Percentiles rank a stretch among this genome's conserved stretches.
Conservation (phyloP, 2,888 invertebrate species). For the Tiliacea aurago region DNA sequence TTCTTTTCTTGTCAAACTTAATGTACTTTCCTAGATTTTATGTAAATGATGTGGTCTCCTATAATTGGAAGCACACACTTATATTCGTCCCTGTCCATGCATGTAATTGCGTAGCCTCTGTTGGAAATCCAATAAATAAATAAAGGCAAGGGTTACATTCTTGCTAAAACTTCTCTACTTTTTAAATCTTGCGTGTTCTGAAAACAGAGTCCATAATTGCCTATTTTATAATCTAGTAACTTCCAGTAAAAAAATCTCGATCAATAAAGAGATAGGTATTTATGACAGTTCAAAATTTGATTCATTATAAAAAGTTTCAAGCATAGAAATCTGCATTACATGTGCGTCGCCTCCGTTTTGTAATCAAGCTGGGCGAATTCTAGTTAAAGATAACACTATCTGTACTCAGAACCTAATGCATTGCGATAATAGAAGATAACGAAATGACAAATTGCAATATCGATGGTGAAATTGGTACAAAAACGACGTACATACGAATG, state of each 20-base stretch:
- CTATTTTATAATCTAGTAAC: neutral
- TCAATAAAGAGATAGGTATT: neutral
- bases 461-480: slow-evolving; percentile 68
- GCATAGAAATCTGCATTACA: slow-evolving; percentile 56
- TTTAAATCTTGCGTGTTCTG: neutral
- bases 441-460: slow-evolving; percentile 86
- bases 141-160: neutral
- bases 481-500: slow-evolving; percentile 47
- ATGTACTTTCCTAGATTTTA: no score
- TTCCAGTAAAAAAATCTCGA: neutral
- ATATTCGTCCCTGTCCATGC: no score
- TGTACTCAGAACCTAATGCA: slow-evolving; percentile 84
- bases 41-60: no score
- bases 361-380: slow-evolving; percentile 73
- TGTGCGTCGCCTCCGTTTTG: slow-evolving; percentile 53
- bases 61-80: no score
- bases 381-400: slow-evolving; percentile 84
- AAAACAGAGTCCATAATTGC: neutral
- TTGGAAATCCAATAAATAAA: no score
- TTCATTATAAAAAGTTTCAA: slow-evolving; percentile 9
- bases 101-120: no score
- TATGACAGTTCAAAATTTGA: neutral
- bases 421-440: slow-evolving; percentile 82
- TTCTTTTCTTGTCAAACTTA: no score
- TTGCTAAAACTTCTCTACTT: neutral